Evolutionary conservation across 2,888 invertebrate species (phyloP), one percentile per base, ranked within the genome.

Genomic region (Hipparchia sbordonii): DNA sequence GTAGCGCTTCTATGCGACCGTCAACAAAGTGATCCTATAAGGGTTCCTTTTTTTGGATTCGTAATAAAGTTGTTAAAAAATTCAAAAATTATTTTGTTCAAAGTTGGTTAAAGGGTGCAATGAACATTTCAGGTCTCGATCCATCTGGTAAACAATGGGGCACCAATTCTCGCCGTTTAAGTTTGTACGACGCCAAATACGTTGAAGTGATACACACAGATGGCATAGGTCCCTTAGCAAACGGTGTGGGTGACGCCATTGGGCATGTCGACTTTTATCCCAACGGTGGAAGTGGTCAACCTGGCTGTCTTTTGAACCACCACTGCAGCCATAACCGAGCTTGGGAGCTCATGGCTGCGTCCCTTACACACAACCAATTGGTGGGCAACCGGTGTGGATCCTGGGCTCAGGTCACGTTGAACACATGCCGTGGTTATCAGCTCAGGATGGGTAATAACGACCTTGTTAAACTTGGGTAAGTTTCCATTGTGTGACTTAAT

Each of bases 201-300:
- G 90, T 91, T 0, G 90, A 90, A 81, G 86, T 89, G 0, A 87
- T 91, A 13, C 90, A 91, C 71, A 90, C 91, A 0, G 90, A 90
- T 59, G 84, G 83, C 1, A 74, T 74, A 46, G 87, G 88, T 4
- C 8, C 82, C 6, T 51, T 78, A 0, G 67, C 81, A 2, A 83
- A 87, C 63, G 98, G 98, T 0, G 95, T 97, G 77, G 95, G 95
- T 33, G 96, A 96, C 79, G 95, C 96, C 0, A 94, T 97, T 59
- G 98, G 97, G 0, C 96, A 98, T 84, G 95, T 97, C 0, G 98
- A 98, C 89, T 98, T 97, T 89, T 98, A 96, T 87, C 97, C 97
- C 0, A 98, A 98, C 81, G 97, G 97, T 0, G 98, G 98, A 0
- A 94, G 95, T 67, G 95, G 95, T 81, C 98, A 93, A 77, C 92